Evolutionary conservation across 2,797 vertebrate genomes (phyloP).

Genomic region (Poeciliopsis presidionis): DNA sequence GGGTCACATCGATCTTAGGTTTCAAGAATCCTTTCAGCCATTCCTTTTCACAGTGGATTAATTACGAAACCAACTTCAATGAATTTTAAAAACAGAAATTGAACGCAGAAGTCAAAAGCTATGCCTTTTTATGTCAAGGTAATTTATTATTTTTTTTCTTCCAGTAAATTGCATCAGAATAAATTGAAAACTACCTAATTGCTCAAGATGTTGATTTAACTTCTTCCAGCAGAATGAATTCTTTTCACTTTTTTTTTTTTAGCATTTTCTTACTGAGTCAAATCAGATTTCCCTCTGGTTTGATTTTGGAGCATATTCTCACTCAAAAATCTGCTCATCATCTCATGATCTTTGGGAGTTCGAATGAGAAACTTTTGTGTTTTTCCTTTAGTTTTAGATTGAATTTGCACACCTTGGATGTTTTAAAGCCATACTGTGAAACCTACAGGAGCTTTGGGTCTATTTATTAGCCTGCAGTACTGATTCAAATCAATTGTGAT

Average conservation of each 20-base stretch:
- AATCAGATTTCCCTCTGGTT: background rate
- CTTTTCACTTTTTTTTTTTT: background rate
- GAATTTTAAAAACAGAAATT: background rate
- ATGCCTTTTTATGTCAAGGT: background rate
- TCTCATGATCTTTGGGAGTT: background rate
- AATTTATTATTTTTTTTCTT: background rate
- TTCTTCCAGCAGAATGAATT: background rate
- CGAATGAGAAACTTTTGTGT: background rate
- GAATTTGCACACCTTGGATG: background rate
- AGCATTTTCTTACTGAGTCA: background rate
- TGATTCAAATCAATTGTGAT: constrained; percentile 18
- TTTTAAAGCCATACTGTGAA: background rate
- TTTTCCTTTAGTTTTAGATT: background rate
- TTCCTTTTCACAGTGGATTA: background rate
- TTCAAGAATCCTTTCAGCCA: background rate
- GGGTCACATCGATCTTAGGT: background rate
- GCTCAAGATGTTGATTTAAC: background rate
- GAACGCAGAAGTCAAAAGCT: background rate
- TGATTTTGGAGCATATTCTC: background rate
- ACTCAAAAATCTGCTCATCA: background rate
- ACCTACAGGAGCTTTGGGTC: background rate
- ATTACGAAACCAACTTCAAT: background rate
- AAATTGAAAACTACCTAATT: background rate
- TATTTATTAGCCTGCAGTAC: constrained; percentile 1
- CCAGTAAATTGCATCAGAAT: background rate